These are phyloP conservation scores for Muntiacus reevesi DNA, from an alignment of 2,113 vertebrate genomes.

Conservation along the genomic window DNA sequence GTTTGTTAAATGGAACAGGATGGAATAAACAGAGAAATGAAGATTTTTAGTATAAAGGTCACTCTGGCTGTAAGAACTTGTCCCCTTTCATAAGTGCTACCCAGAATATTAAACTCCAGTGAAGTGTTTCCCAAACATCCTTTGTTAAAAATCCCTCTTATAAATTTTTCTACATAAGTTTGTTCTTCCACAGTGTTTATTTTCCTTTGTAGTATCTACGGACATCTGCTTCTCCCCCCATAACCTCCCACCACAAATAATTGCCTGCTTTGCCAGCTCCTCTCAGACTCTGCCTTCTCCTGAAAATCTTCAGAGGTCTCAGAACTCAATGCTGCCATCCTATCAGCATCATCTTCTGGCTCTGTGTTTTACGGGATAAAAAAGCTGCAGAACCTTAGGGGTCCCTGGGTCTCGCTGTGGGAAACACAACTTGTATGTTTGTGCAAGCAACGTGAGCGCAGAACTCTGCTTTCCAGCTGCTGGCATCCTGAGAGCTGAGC, in stretches of 20 bases:
- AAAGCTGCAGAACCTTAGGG: constrained; percentile 45
- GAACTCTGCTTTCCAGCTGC: constrained; percentile 25
- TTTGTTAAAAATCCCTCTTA: constrained; percentile 41
- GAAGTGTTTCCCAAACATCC: constrained; percentile 41
- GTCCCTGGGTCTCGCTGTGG: constrained; percentile 28
- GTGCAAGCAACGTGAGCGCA: constrained; percentile 11
- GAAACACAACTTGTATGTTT: constrained; percentile 47
- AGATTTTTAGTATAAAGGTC: not conserved
- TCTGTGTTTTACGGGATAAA: constrained; percentile 28
- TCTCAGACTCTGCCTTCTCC: not conserved
- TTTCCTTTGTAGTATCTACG: constrained; percentile 42
- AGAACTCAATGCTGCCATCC: not conserved
- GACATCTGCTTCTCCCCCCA: not conserved
- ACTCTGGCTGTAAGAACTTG: not conserved
- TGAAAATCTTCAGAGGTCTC: not conserved
- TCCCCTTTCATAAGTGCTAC: not conserved
- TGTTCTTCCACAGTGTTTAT: constrained; percentile 13
- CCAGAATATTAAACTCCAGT: not conserved
- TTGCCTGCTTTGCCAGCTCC: not conserved
- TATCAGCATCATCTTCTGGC: not conserved
- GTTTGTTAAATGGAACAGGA: not conserved
- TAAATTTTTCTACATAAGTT: not conserved
- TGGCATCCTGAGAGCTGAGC: not conserved
- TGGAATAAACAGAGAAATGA: not conserved
- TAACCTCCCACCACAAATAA: constrained; percentile 16